phyloP scores from a whole-genome alignment of 2,113 vertebrate genomes.

The Plecturocebus donacophilus region DNA sequence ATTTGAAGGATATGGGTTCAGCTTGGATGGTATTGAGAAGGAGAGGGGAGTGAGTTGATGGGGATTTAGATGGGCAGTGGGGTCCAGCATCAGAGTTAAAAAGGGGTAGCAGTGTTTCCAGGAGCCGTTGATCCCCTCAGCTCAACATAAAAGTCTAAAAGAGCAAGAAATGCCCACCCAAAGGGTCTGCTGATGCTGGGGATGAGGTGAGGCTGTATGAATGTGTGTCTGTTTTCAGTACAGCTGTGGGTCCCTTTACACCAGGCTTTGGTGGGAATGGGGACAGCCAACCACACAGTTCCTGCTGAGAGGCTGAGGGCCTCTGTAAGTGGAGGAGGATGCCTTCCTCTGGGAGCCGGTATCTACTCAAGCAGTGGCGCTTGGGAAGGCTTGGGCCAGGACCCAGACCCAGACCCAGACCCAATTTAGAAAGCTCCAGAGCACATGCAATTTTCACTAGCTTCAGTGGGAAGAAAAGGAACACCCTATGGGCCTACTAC shows the following conservation, averaged over 20 bases:
- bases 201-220: neutral
- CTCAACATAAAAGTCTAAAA: conserved; percentile 23
- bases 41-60: neutral
- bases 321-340: neutral
- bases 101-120: neutral
- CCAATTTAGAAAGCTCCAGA: conserved; percentile 50
- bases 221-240: neutral
- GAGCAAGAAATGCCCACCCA: neutral
- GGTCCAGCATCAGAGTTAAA: neutral
- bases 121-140: neutral
- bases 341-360: neutral
- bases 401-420: neutral
- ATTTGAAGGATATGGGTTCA: neutral
- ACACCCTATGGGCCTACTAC: neutral
- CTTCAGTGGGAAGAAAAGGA: conserved; percentile 17
- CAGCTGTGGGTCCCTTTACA: neutral
- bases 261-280: neutral
- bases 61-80: neutral
- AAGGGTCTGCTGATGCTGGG: neutral
- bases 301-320: neutral
- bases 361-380: conserved; percentile 2
- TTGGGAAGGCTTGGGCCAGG: neutral
- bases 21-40: neutral
- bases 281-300: neutral
- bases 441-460: conserved; percentile 6